These are phyloP conservation scores for Leucopsar rothschildi DNA, from an alignment of 2,113 vertebrate species.

Conservation along the genomic window DNA sequence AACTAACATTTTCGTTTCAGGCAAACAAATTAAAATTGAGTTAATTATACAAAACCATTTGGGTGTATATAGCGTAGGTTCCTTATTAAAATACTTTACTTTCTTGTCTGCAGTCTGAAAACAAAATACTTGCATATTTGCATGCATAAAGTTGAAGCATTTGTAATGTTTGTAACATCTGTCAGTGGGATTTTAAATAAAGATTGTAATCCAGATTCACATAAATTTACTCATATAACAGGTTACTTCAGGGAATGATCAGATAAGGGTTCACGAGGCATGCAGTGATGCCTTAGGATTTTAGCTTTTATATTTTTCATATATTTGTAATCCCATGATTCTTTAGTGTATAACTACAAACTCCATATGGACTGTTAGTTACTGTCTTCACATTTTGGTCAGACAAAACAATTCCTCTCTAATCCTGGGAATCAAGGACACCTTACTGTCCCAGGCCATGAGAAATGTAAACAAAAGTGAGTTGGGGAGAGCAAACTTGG, in stretches of 20 bases:
- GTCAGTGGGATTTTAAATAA: not conserved
- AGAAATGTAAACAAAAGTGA: not conserved
- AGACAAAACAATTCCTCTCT: not conserved
- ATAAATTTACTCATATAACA: not conserved
- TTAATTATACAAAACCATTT: not conserved
- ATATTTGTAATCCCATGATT: not conserved
- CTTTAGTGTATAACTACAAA: not conserved
- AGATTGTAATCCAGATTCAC: not conserved
- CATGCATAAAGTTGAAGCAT: not conserved
- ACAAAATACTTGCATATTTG: not conserved
- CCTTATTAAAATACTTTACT: not conserved
- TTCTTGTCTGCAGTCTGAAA: not conserved
- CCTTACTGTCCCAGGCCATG: not conserved
- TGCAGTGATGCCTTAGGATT: not conserved
- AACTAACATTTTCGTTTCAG: not conserved
- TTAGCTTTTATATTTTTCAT: not conserved
- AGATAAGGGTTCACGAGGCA: not conserved
- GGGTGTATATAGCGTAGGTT: not conserved
- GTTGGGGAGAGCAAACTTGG: not conserved
- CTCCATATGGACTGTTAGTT: not conserved
- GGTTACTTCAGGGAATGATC: not conserved
- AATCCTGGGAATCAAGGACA: not conserved
- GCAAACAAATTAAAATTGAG: constrained; percentile 26
- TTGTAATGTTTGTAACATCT: not conserved
- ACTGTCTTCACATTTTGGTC: not conserved